A percentile compares a stretch with the other conserved stretches of the same genome.
Evolutionary conservation across 2,113 vertebrate genomes (phyloP).

Genomic region (Oxyura jamaicensis): DNA sequence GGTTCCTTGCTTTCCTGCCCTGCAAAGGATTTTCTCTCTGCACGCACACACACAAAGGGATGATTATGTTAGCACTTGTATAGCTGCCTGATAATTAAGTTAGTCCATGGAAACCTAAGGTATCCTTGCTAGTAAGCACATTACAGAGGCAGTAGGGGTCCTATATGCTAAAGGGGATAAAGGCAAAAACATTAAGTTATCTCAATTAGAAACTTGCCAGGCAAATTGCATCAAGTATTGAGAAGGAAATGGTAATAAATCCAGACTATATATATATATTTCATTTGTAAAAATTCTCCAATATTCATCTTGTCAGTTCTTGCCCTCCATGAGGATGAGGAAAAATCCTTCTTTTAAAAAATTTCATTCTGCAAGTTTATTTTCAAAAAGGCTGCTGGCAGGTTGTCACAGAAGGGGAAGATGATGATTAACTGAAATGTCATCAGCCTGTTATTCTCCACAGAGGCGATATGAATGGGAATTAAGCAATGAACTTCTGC

Average conservation of each 20-base stretch:
- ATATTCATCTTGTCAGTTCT: not conserved
- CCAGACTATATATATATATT: not conserved
- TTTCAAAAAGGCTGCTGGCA: slow-evolving; percentile 49
- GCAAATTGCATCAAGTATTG: slow-evolving; percentile 5
- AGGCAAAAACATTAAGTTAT: slow-evolving; percentile 26
- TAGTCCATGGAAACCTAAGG: slow-evolving; percentile 23
- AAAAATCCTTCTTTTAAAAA: slow-evolving; percentile 9
- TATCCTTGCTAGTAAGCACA: not conserved
- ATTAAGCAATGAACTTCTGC: slow-evolving; percentile 58
- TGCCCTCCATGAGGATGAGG: not conserved
- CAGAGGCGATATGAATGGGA: slow-evolving; percentile 38
- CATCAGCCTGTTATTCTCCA: slow-evolving; percentile 42
- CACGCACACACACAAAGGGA: not conserved
- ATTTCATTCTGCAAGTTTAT: slow-evolving; percentile 13
- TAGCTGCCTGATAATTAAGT: slow-evolving; percentile 45
- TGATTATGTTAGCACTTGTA: slow-evolving; percentile 16
- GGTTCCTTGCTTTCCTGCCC: not conserved
- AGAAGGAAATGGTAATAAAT: slow-evolving; percentile 8
- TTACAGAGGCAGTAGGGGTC: not conserved
- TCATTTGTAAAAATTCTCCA: not conserved
- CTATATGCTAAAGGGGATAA: not conserved
- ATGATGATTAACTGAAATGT: slow-evolving; percentile 57
- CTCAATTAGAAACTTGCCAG: slow-evolving; percentile 40
- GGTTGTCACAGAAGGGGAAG: slow-evolving; percentile 40
- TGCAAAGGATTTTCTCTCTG: not conserved